A percentile compares a stretch with the other conserved stretches of the same genome.
Evolutionary conservation across 2,113 vertebrate genomes (phyloP).

Genomic region (Raphicerus campestris): DNA sequence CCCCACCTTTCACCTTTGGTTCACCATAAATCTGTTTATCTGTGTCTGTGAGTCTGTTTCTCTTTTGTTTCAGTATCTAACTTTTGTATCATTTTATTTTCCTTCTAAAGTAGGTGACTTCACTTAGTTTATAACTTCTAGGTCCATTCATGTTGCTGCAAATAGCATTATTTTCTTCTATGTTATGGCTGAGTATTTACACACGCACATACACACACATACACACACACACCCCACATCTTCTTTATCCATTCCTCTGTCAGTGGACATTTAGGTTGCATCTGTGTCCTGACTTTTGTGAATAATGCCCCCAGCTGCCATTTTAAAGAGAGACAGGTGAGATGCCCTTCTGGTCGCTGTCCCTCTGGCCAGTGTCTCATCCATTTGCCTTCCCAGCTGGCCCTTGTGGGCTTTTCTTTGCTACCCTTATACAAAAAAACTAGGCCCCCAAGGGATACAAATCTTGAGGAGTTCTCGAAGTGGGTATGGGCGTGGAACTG

Average conservation of each 20-base stretch:
- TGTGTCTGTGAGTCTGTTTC: not conserved
- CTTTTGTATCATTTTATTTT: not conserved
- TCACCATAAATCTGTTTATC: not conserved
- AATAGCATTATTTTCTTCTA: not conserved
- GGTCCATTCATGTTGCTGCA: not conserved
- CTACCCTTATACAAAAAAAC: not conserved
- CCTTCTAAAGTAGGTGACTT: not conserved
- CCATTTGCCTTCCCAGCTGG: not conserved
- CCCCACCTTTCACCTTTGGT: not conserved
- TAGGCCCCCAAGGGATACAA: not conserved
- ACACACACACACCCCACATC: not conserved
- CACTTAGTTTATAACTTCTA: not conserved
- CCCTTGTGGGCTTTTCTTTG: not conserved
- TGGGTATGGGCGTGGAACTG: not conserved
- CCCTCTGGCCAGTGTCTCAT: not conserved
- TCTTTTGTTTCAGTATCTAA: not conserved
- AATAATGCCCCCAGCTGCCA: not conserved
- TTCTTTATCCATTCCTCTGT: not conserved
- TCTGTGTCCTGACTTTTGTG: not conserved
- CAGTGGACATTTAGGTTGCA: not conserved
- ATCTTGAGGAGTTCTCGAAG: not conserved
- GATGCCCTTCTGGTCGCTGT: not conserved
- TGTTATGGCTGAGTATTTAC: not conserved
- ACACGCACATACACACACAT: rapidly evolving
- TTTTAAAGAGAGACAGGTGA: not conserved